Conservation (phyloP, 2,113 vertebrate species). For the Nansenia antarctica region DNA sequence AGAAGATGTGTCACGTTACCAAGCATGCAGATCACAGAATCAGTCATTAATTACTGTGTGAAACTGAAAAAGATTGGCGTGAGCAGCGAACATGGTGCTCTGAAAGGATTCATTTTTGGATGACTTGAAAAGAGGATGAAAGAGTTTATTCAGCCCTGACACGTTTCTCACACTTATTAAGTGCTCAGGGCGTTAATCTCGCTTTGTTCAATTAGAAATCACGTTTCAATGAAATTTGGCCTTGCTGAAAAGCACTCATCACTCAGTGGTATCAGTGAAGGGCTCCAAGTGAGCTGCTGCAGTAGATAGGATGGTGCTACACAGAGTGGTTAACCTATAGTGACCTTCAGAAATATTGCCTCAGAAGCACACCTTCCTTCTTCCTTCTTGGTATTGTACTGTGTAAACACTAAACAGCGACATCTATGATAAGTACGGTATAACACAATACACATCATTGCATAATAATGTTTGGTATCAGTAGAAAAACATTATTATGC, state of each 20-base stretch:
- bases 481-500: background rate
- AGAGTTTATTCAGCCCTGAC: conserved; percentile 37
- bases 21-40: conserved; percentile 29
- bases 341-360: conserved; percentile 4
- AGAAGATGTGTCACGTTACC: conserved; percentile 23
- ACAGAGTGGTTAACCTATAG: background rate
- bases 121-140: conserved; percentile 33
- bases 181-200: conserved; percentile 39
- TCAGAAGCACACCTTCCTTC: background rate
- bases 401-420: background rate
- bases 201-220: conserved; percentile 39
- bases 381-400: background rate
- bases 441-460: background rate
- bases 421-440: background rate
- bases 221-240: conserved; percentile 18
- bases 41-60: conserved; percentile 45
- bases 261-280: conserved; percentile 4
- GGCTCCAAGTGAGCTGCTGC: background rate
- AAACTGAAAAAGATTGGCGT: conserved; percentile 42
- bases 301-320: conserved; percentile 4
- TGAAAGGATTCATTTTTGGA: conserved; percentile 32
- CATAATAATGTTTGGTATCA: background rate
- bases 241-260: conserved; percentile 7
- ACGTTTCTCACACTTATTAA: conserved; percentile 58
- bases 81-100: conserved; percentile 20